Base-by-base conservation (phyloP, 2,113 vertebrate species). In the Grammomys dolichurus region DNA sequence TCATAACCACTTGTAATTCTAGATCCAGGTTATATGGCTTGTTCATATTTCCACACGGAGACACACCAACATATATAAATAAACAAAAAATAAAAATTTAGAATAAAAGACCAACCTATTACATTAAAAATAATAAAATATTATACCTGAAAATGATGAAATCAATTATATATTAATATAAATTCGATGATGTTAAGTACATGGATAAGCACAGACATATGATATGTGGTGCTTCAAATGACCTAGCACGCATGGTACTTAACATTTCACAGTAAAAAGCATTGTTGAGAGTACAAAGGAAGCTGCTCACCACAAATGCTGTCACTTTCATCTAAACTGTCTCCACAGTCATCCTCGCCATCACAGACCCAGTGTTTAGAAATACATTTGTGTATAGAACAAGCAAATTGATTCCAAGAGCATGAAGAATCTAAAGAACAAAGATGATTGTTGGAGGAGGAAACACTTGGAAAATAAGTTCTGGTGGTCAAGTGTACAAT, bases 391-490 rank as follows among this genome's bases (percentile, higher is more conserved):
- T 99, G 98, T 92, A 99, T 99, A 43, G 99, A 99, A 98, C 99
- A 99, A 91, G 99, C 99, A 96, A 99, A 99, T 22, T 99, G 99
- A 97, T 99, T 99, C 99, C 99, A 99, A 0, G 99, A 98, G 96
- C 99, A 99, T 58, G 99, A 99, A 0, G 99, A 99, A 98, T 99
- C 99, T 99, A 95, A 78, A 97, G 93, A 89, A 93, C 6, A 96
- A 90, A 75, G 1, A 87, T 91, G 1, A 80, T 70, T 17, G 1
- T 14, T 73, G 69, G 7, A 90, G 3, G 7, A 40, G 1, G 1
- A 89, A 70, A 69, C 46, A 36, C 3, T 7, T 17, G 4, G 9
- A 67, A 72, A 48, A n/a, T 31, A 90, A n/a, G 2, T 69, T 69
- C 36, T 4, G 0, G 14, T 28, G 19, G 40, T 26, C 20, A 36